phyloP scores from a whole-genome alignment of 2,113 vertebrate species.

The Tetrax tetrax region DNA sequence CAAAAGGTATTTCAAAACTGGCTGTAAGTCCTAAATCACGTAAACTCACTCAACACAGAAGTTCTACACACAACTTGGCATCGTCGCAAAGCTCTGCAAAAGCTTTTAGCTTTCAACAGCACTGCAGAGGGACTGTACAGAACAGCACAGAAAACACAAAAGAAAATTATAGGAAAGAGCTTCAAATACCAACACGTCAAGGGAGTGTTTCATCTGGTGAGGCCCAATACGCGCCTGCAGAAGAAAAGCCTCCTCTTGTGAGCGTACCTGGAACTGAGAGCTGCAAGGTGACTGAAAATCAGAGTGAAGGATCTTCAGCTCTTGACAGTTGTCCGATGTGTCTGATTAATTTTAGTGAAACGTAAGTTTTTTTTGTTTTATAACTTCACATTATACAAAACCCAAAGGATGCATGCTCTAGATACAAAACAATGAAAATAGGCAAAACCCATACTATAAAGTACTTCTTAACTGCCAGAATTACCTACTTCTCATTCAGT shows the following conservation, averaged over 20 bases:
- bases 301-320: background rate
- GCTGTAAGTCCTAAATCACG: fast-evolving
- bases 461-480: background rate
- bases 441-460: background rate
- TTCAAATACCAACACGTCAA: background rate
- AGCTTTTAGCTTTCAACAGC: background rate
- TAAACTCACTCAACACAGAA: background rate
- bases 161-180: background rate
- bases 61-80: background rate
- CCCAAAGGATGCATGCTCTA: background rate
- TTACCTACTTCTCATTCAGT: background rate
- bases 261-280: background rate
- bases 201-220: background rate
- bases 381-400: background rate
- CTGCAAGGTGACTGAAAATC: background rate
- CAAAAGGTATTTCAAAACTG: background rate
- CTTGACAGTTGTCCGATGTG: conserved; percentile 87
- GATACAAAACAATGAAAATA: background rate
- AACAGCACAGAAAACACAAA: background rate
- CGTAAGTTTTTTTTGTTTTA: conserved; percentile 68
- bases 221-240: fast-evolving
- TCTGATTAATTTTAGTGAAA: conserved; percentile 72
- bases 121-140: background rate
- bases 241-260: fast-evolving
- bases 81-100: background rate